Evolutionary conservation across 2,888 invertebrate genomes (phyloP), one percentile per base, ranked within the genome.

Genomic region (Caenorhabditis sp.): DNA sequence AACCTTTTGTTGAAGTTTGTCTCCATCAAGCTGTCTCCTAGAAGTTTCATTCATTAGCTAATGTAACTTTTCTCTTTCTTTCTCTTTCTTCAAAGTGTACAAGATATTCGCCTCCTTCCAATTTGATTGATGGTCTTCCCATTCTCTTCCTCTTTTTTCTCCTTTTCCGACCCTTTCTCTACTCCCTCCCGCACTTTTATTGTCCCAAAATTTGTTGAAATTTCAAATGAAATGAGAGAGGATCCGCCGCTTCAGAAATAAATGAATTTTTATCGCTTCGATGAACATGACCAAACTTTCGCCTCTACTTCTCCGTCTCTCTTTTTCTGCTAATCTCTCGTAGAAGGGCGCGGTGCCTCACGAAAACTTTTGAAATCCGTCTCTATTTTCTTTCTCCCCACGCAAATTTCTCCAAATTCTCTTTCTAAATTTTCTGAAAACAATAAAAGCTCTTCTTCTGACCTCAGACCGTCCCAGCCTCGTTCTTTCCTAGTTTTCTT

Each of bases 121-220:
- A 59, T 59, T 58, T 68, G 58, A 68, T 68, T 68, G 68, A 68
- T 68, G 58, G 50, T 50, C 37, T 22, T 27, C 20, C 13, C 50
- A n/a, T 26, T 45, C 20, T 22, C 22, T 45, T 39, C 26, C 30
- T 27, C 27, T 53, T 43, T 43, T 30, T 35, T 30, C 27, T 24
- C 32, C 22, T 17, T 37, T n/a, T 45, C 35, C n/a, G n/a, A n/a
- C n/a, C n/a, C n/a, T n/a, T n/a, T 35, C 35, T 13, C 11, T 32
- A 46, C 26, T 26, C 37, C 27, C 26, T 30, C 26, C 50, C 13
- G 6, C 9, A 22, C 9, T 17, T 20, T 22, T 35, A 13, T 26
- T 46, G 30, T 45, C 22, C 24, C 15, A 43, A 13, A 41, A 32
- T 48, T 41, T 30, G 15, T 45, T 22, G 17, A 53, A 56, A 65